phyloP scores from a whole-genome alignment of 2,113 vertebrate species.

The Numida meleagris region DNA sequence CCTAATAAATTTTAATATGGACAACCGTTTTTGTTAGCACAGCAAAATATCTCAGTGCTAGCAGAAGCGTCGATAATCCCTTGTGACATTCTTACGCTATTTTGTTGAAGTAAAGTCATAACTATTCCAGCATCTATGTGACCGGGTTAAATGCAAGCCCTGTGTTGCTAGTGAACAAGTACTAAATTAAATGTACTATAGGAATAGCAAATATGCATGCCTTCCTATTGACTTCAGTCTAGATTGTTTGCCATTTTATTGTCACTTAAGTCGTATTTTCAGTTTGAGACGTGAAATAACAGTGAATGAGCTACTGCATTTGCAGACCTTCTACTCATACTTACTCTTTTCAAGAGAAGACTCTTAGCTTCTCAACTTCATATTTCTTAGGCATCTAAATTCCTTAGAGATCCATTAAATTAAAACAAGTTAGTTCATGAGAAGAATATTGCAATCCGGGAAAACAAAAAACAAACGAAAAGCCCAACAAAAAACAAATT shows the following conservation, averaged over 20 bases:
- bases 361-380: neutral
- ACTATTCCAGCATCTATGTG: neutral
- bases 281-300: neutral
- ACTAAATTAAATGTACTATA: neutral
- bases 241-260: neutral
- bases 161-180: neutral
- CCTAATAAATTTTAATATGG: neutral
- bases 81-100: neutral
- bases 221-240: neutral
- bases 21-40: neutral
- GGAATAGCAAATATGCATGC: neutral
- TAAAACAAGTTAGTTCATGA: neutral
- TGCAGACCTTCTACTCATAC: neutral
- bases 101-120: neutral
- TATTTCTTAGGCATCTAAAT: neutral
- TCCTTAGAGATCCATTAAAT: neutral
- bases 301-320: neutral
- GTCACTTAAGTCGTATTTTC: neutral
- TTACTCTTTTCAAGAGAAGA: neutral
- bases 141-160: neutral
- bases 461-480: neutral
- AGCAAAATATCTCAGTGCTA: neutral
- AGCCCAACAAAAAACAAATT: neutral
- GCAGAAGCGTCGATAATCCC: neutral
- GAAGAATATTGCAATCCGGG: neutral